Evolutionary conservation across 2,888 invertebrate species (phyloP).

Genomic region (Napeogenes sylphis): DNA sequence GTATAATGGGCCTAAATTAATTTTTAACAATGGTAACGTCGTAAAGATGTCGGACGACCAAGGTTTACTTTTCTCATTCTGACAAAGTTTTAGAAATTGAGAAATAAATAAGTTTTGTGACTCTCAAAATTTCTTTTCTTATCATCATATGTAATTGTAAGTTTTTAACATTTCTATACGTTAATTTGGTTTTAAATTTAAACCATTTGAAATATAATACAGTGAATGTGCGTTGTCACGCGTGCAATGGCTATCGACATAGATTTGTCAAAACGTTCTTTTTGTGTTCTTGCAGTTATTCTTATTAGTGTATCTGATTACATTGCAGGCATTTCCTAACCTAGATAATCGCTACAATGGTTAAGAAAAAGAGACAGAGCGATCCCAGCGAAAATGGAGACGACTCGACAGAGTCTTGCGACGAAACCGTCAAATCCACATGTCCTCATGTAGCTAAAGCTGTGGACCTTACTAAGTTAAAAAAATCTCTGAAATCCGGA

Average conservation of each 20-base stretch:
- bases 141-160: constrained; percentile 65
- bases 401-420: constrained; percentile 84
- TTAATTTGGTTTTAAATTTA: constrained; percentile 38
- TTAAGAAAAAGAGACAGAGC: constrained; percentile 85
- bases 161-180: constrained; percentile 35
- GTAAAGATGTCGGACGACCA: constrained; percentile 68
- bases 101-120: constrained; percentile 45
- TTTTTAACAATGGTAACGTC: constrained; percentile 54
- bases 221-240: constrained; percentile 75
- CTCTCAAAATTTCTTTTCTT: constrained; percentile 42
- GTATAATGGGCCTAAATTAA: constrained; percentile 14
- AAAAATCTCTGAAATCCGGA: constrained; percentile 74
- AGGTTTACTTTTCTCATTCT: constrained; percentile 56
- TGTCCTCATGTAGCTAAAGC: constrained; percentile 85
- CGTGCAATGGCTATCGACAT: constrained; percentile 75
- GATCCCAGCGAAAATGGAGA: constrained; percentile 80
- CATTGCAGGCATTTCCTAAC: constrained; percentile 66
- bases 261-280: constrained; percentile 76
- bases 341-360: constrained; percentile 75
- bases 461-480: constrained; percentile 79
- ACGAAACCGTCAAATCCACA: constrained; percentile 80
- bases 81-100: constrained; percentile 54
- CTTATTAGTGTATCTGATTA: constrained; percentile 75
- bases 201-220: constrained; percentile 33
- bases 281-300: constrained; percentile 71